Evolutionary conservation across 2,797 vertebrate species (phyloP).

Genomic region (Scyliorhinus canicula): DNA sequence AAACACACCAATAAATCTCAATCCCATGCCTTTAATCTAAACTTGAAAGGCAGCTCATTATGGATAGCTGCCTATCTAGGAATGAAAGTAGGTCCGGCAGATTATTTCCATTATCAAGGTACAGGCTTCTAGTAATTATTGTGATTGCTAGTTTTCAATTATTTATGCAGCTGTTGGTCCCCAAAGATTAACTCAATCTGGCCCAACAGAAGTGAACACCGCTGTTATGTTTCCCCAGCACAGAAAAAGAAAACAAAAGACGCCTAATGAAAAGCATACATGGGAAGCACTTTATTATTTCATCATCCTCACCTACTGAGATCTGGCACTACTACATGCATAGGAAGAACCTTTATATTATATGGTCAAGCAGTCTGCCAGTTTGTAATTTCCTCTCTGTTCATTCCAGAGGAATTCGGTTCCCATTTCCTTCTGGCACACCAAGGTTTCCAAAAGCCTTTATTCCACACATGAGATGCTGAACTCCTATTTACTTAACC

Average conservation of each 20-base stretch:
- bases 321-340: slow-evolving; percentile 76
- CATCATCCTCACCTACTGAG: slow-evolving; percentile 97
- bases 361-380: slow-evolving; percentile 63
- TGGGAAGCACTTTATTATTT: slow-evolving; percentile 98
- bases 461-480: slow-evolving; percentile 50
- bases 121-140: slow-evolving; percentile 58
- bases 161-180: slow-evolving; percentile 84
- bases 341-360: slow-evolving; percentile 69
- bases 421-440: slow-evolving; percentile 80
- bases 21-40: slow-evolving; percentile 57
- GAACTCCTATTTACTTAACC: slow-evolving; percentile 66
- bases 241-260: slow-evolving; percentile 95
- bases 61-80: slow-evolving; percentile 51
- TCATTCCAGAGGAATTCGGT: slow-evolving; percentile 83
- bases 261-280: slow-evolving; percentile 98
- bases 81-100: slow-evolving; percentile 77
- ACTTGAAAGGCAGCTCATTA: slow-evolving; percentile 66
- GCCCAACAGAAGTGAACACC: slow-evolving; percentile 76
- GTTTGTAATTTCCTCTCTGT: slow-evolving; percentile 89
- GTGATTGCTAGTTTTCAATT: slow-evolving; percentile 50
- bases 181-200: slow-evolving; percentile 75
- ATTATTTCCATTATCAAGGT: slow-evolving; percentile 85
- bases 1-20: slow-evolving; percentile 51
- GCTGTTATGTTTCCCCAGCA: slow-evolving; percentile 93
- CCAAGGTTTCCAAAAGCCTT: slow-evolving; percentile 56